Evolutionary conservation across 1,140 invertebrate genomes (phyloP).

Genomic region (Xylocopa sonorina): DNA sequence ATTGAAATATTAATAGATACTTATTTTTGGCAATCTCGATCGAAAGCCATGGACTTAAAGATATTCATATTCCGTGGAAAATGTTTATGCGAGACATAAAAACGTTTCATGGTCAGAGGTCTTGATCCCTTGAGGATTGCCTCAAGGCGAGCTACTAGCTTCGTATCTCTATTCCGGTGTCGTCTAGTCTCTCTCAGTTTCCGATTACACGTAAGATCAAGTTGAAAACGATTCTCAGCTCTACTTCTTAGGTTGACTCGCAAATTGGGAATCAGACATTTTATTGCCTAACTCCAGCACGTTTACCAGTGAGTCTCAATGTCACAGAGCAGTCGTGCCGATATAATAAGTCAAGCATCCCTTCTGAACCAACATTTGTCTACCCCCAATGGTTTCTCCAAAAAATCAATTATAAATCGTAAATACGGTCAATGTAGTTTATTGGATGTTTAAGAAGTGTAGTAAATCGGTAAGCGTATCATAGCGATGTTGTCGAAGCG

Average conservation of each 20-base stretch:
- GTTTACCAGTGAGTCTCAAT: too few relatives aligned
- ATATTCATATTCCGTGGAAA: slow-evolving; percentile 7
- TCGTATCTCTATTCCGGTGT: slow-evolving; percentile 43
- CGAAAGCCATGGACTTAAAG: not conserved
- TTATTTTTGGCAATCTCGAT: not conserved
- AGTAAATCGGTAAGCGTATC: too few relatives aligned
- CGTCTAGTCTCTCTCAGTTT: slow-evolving; percentile 59
- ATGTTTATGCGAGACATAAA: slow-evolving; percentile 1
- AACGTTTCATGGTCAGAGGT: slow-evolving; percentile 31
- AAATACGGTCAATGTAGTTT: too few relatives aligned
- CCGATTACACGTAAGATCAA: slow-evolving; percentile 54
- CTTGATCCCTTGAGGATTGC: slow-evolving; percentile 40
- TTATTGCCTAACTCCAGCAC: not conserved
- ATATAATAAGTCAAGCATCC: too few relatives aligned
- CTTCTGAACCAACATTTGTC: too few relatives aligned
- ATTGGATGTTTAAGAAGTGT: too few relatives aligned
- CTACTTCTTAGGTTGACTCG: slow-evolving; percentile 25
- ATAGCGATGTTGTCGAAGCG: too few relatives aligned
- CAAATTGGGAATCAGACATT: slow-evolving; percentile 9
- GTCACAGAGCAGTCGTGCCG: too few relatives aligned
- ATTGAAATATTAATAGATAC: not conserved
- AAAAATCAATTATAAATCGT: too few relatives aligned
- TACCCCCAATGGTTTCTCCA: too few relatives aligned
- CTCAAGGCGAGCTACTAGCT: slow-evolving; percentile 58
- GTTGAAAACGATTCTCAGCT: slow-evolving; percentile 52